Conservation (phyloP, 2,888 invertebrate species). For the Drosophila atripex region DNA sequence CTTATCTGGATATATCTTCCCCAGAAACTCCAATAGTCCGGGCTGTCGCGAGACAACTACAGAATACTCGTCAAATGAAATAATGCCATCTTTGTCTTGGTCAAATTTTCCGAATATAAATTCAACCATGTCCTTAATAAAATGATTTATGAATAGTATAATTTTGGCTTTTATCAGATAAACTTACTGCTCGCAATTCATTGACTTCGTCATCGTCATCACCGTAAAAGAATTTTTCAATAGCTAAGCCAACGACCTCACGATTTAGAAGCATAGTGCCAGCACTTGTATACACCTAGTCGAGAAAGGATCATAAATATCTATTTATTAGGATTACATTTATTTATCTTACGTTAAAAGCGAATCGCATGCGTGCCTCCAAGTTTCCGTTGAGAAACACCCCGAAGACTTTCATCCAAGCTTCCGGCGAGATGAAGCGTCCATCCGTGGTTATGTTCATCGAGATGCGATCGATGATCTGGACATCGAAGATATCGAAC, state of each 20-base stretch:
- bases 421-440: constrained; percentile 84
- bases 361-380: constrained; percentile 88
- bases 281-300: constrained; percentile 29
- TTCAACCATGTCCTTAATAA: constrained; percentile 88
- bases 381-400: constrained; percentile 88
- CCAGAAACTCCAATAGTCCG: constrained; percentile 89
- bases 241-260: constrained; percentile 87
- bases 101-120: constrained; percentile 90
- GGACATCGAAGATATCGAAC: constrained; percentile 89
- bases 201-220: constrained; percentile 90
- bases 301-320: neutral
- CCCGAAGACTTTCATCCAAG: constrained; percentile 89
- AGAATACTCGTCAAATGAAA: constrained; percentile 86
- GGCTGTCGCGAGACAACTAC: constrained; percentile 87
- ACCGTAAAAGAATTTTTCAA: constrained; percentile 83
- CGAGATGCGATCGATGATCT: constrained; percentile 87
- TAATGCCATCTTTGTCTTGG: constrained; percentile 89
- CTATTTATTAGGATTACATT: neutral
- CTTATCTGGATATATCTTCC: constrained; percentile 87
- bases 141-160: neutral
- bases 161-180: fast-evolving
- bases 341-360: constrained; percentile 85
- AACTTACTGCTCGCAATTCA: constrained; percentile 84
- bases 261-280: constrained; percentile 86
- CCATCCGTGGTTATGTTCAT: constrained; percentile 86